phyloP scores from a whole-genome alignment of 1,140 invertebrate genomes.

The Heliconius eleuchia region DNA sequence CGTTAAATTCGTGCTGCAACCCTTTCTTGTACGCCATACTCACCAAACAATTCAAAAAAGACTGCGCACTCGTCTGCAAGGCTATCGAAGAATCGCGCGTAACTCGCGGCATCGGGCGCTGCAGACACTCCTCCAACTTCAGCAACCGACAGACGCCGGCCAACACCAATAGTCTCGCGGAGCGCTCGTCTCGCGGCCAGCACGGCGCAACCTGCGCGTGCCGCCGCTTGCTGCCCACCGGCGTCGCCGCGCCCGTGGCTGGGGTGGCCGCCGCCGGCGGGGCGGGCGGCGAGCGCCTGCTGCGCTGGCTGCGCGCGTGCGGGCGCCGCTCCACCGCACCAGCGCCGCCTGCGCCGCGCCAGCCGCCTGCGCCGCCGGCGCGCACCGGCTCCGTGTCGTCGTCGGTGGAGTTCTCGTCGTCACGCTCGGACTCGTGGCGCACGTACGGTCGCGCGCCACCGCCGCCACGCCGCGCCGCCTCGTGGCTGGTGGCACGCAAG shows the following conservation, averaged over 20 bases:
- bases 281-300: conserved; percentile 70
- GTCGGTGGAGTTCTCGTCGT: conserved; percentile 94
- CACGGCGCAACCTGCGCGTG: conserved; percentile 86
- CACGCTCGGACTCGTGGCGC: conserved; percentile 90
- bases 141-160: conserved; percentile 93
- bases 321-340: conserved; percentile 52
- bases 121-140: conserved; percentile 93
- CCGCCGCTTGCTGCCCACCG: conserved; percentile 83
- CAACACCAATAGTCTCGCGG: conserved; percentile 92
- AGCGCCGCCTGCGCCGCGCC: conserved; percentile 80
- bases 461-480: conserved; percentile 89
- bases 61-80: conserved; percentile 97
- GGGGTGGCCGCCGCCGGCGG: conserved; percentile 41
- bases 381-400: conserved; percentile 92
- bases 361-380: conserved; percentile 84
- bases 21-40: conserved; percentile 98
- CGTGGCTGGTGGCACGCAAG: conserved; percentile 93
- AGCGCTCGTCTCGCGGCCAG: conserved; percentile 88
- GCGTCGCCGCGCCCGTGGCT: conserved; percentile 43
- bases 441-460: conserved; percentile 88
- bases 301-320: conserved; percentile 71
- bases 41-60: conserved; percentile 98
- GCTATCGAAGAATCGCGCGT: conserved; percentile 96
- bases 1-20: conserved; percentile 97
- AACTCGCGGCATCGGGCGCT: conserved; percentile 92